These are phyloP conservation scores for Athene noctua DNA, from an alignment of 2,113 vertebrate species.

Conservation along the genomic window DNA sequence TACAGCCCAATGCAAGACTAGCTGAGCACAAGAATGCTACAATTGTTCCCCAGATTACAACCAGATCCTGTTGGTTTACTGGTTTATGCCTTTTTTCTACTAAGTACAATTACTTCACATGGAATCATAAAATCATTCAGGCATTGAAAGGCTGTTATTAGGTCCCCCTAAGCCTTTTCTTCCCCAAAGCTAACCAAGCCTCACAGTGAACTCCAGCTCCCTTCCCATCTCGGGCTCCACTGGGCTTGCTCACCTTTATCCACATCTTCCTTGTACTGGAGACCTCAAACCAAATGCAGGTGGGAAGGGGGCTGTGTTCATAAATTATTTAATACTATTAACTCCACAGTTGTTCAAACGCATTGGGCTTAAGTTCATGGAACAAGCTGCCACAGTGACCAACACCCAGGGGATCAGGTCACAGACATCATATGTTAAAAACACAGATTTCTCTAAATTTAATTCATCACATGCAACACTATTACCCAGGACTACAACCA, in stretches of 20 bases:
- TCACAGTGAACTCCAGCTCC: neutral
- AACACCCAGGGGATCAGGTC: neutral
- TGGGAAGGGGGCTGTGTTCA: neutral
- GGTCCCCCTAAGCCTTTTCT: neutral
- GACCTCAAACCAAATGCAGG: neutral
- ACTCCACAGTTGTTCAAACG: neutral
- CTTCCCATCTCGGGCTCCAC: neutral
- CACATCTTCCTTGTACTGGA: neutral
- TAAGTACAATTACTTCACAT: neutral
- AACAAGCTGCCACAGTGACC: neutral
- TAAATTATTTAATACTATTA: neutral
- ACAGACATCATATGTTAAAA: neutral
- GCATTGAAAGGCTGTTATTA: neutral
- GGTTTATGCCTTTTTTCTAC: neutral
- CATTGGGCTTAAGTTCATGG: neutral
- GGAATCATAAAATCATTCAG: neutral
- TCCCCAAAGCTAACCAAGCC: neutral
- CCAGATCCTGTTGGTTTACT: neutral
- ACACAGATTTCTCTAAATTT: neutral
- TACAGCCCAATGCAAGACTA: rapidly evolving
- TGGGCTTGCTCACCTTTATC: neutral
- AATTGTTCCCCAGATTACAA: neutral
- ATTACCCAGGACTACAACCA: neutral
- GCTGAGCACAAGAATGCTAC: neutral
- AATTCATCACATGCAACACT: neutral